Conservation (phyloP, 2,113 vertebrate species). For the Atlantisia rogersi region DNA sequence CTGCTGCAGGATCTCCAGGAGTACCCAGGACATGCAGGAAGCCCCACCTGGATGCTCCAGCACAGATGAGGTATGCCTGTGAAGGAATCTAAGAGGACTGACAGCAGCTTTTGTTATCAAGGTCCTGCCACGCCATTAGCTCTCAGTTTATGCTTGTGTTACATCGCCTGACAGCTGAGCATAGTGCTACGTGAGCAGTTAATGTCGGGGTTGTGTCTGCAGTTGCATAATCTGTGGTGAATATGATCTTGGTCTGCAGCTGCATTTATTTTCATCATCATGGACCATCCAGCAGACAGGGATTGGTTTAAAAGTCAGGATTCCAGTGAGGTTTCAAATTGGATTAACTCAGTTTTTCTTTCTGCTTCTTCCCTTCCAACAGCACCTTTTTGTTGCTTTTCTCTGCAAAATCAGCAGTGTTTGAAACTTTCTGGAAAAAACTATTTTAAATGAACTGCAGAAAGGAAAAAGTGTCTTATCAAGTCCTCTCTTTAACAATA, state of each 20-base stretch:
- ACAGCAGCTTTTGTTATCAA: neutral
- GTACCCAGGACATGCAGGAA: neutral
- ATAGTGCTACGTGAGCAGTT: neutral
- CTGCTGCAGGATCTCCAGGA: neutral
- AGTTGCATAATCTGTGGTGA: neutral
- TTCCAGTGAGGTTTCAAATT: neutral
- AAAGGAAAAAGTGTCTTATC: neutral
- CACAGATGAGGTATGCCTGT: accelerated
- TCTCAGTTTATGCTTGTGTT: neutral
- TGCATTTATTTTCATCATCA: neutral
- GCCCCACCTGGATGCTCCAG: neutral
- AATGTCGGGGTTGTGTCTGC: neutral
- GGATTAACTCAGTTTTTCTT: neutral
- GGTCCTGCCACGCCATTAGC: neutral
- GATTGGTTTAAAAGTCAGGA: neutral
- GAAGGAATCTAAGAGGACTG: neutral
- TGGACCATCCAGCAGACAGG: neutral
- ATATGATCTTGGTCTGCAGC: neutral
- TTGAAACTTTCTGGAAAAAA: neutral
- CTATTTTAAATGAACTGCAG: neutral
- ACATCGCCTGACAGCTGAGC: neutral
- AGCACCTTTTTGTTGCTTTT: neutral
- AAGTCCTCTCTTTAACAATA: neutral
- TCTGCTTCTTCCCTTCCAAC: neutral
- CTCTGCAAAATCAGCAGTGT: neutral